These are phyloP conservation scores for Aleiodes testaceus DNA, from an alignment of 2,888 invertebrate genomes.

Conservation along the genomic window DNA sequence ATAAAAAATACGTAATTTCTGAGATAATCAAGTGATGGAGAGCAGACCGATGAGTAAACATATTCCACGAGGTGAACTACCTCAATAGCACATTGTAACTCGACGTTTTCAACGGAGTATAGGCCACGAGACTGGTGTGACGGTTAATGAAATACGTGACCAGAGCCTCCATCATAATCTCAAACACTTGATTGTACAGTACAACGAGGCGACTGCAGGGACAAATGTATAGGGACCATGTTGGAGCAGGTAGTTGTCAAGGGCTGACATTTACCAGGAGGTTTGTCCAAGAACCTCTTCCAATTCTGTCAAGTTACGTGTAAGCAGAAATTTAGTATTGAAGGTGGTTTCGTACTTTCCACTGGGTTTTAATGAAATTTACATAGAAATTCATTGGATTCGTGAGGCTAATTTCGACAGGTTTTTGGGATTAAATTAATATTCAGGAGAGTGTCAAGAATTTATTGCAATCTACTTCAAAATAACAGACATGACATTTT, in stretches of 20 bases:
- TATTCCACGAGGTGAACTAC: constrained; percentile 60
- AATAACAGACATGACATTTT: no score
- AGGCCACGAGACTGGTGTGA: constrained; percentile 58
- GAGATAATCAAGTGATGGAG: constrained; percentile 49
- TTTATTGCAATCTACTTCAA: no score
- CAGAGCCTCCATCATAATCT: constrained; percentile 71
- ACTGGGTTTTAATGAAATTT: constrained; percentile 24
- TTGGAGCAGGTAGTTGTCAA: constrained; percentile 28
- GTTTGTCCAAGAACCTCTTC: constrained; percentile 35
- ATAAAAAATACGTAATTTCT: constrained; percentile 67
- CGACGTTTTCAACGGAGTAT: constrained; percentile 29
- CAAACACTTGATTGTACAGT: constrained; percentile 70
- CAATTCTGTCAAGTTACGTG: constrained; percentile 19
- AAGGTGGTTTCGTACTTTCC: not conserved
- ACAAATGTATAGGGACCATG: constrained; percentile 26
- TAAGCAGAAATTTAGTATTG: constrained; percentile 14
- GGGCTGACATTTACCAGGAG: constrained; percentile 22
- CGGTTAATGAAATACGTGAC: constrained; percentile 73
- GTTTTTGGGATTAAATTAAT: not conserved
- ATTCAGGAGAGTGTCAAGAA: not conserved
- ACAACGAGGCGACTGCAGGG: constrained; percentile 30
- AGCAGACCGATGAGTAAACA: constrained; percentile 64
- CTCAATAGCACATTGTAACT: constrained; percentile 37
- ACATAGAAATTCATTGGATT: constrained; percentile 20
- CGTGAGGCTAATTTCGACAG: constrained; percentile 31